A percentile compares a stretch with the other conserved stretches of the same genome.
Evolutionary conservation across 2,888 invertebrate genomes (phyloP).

Genomic region (Celastrina argiolus): DNA sequence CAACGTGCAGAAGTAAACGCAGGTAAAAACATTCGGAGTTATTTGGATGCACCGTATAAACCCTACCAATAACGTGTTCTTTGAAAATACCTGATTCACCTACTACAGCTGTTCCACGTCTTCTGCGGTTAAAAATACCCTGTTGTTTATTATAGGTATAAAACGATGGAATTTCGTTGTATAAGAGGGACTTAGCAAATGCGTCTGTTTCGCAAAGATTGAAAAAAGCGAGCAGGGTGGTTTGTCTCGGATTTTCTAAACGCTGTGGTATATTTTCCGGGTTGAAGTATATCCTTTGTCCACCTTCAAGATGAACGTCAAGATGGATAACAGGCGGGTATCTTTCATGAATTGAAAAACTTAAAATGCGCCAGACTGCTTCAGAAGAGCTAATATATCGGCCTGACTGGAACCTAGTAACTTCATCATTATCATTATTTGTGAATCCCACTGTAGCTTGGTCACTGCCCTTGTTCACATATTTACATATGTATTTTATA

Average conservation of each 20-base stretch:
- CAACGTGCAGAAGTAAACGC: too few species aligned
- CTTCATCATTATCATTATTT: constrained; percentile 33
- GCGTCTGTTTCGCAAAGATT: too few species aligned
- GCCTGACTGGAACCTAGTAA: constrained; percentile 31
- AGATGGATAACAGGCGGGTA: not conserved
- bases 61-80: too few species aligned
- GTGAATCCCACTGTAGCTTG: constrained; percentile 26
- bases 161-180: too few species aligned
- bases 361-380: constrained; percentile 9
- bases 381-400: constrained; percentile 29
- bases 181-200: too few species aligned
- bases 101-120: constrained; percentile 32
- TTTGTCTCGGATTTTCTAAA: not conserved
- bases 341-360: not conserved
- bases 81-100: constrained; percentile 34
- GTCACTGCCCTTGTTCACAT: constrained; percentile 33
- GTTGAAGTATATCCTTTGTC: constrained; percentile 11
- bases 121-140: constrained; percentile 32
- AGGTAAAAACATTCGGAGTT: too few species aligned
- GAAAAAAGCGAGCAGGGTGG: too few species aligned
- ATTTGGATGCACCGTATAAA: too few species aligned
- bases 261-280: not conserved
- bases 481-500: constrained; percentile 38
- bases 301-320: constrained; percentile 4
- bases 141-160: constrained; percentile 31